Base-by-base conservation (phyloP, 1,140 invertebrate genomes). In the Drosophila arizonae region DNA sequence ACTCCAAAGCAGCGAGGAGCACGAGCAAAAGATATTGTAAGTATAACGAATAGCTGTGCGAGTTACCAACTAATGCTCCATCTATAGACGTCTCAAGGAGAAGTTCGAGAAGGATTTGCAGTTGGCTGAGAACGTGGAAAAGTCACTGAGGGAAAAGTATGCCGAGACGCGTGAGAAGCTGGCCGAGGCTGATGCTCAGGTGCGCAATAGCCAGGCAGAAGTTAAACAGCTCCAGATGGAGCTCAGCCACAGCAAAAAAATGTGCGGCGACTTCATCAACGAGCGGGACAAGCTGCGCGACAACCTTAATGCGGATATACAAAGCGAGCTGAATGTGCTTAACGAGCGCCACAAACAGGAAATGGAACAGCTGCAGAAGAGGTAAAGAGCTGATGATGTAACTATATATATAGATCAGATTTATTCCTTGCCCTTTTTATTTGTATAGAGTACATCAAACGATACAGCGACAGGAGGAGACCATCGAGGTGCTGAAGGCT, bases 401-500 rank as follows among this genome's bases (percentile, higher is more conserved):
- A 30, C 17, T 8, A 4, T n/a, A 6, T 9, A 5, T 52, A 55
- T 57, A 26, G 13, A n/a, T 0, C 4, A 30, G 0, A 17, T 30
- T 30, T 21, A 50, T 36, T 24, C 1, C 21, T 24, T 24, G 21
- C 21, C 2, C 21, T 36, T 1, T 24, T 0, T 8, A 30, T 6
- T 26, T 21, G 24, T 54, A 3, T 24, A 95, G 96, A 78, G 95
- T 97, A 45, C 96, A 96, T 92, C 93, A 96, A 61, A 94, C 96
- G 1, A 93, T 97, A 6, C 94, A 94, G 0, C 94, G 95, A 50
- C 97, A 97, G 92, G 95, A 97, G 85, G 94, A 96, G 24, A 93
- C 94, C 9, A 94, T 96, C 33, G 94, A 94, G 66, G 94, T 95
- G 69, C 90, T 96, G 2, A 94, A 94, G 28, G 93, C 94, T 24